Evolutionary conservation across 2,888 invertebrate genomes (phyloP).

Genomic region (Torymus auratus): DNA sequence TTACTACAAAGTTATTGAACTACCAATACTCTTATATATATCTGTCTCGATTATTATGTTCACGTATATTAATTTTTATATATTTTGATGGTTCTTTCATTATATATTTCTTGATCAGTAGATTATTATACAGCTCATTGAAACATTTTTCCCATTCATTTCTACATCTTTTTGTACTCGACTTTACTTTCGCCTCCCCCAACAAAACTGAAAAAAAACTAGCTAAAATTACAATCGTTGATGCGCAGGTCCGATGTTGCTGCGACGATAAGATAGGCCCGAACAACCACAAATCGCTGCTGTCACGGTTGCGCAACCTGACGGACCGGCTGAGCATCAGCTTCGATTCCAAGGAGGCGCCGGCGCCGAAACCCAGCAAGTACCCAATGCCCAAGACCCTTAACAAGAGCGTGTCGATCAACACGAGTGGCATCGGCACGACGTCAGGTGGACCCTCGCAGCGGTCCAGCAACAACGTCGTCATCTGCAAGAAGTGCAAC

Average conservation of each 20-base stretch:
- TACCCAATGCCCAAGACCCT: conserved; percentile 63
- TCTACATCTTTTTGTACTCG: too few relatives aligned
- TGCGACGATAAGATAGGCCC: conserved; percentile 71
- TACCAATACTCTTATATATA: too few relatives aligned
- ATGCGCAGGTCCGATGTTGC: conserved; percentile 64
- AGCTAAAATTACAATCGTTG: not conserved
- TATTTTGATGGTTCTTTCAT: too few relatives aligned
- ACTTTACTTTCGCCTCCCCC: too few relatives aligned
- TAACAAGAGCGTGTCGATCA: conserved; percentile 70
- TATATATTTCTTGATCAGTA: too few relatives aligned
- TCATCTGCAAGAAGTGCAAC: conserved; percentile 71
- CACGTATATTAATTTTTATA: too few relatives aligned
- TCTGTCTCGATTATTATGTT: too few relatives aligned
- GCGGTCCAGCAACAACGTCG: conserved; percentile 55
- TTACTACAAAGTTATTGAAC: too few relatives aligned
- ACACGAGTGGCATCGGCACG: conserved; percentile 52
- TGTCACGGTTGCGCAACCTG: conserved; percentile 78
- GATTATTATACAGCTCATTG: too few relatives aligned
- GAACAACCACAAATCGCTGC: conserved; percentile 76
- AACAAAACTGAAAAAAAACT: too few relatives aligned
- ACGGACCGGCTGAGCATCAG: conserved; percentile 79
- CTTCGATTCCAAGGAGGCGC: conserved; percentile 76
- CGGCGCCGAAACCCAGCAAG: conserved; percentile 63
- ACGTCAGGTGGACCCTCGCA: not conserved
- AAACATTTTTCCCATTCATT: too few relatives aligned